Percentiles rank a stretch among this genome's conserved stretches.
These are phyloP conservation scores for Habropoda laboriosa DNA, from an alignment of 1,140 invertebrate genomes.

Conservation along the genomic window DNA sequence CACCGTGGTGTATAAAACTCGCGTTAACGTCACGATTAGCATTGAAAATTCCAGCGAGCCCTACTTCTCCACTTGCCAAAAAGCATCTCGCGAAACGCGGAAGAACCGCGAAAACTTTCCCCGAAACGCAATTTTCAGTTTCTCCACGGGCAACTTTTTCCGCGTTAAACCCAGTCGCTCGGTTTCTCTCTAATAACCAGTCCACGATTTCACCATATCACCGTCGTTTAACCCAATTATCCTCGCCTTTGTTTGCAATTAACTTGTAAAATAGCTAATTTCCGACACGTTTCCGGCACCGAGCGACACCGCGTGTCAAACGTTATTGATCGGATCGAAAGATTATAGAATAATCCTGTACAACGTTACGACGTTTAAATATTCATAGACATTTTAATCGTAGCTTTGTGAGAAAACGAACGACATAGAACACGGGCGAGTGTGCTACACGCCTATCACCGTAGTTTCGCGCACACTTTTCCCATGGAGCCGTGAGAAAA, in stretches of 20 bases:
- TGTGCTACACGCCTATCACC: background rate
- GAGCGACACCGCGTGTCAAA: background rate
- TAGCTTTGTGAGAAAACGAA: background rate
- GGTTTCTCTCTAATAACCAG: constrained; percentile 14
- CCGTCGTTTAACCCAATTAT: constrained; percentile 25
- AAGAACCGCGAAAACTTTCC: constrained; percentile 28
- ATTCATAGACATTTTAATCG: constrained; percentile 35
- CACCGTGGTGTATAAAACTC: constrained; percentile 41
- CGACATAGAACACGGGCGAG: background rate
- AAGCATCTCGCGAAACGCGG: background rate
- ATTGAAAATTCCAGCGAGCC: constrained; percentile 27
- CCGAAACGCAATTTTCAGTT: background rate
- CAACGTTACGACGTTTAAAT: constrained; percentile 19
- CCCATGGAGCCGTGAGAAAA: background rate
- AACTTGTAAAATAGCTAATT: constrained; percentile 39
- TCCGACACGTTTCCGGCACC: background rate
- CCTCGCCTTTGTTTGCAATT: constrained; percentile 15
- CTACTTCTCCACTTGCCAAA: constrained; percentile 24
- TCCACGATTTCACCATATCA: constrained; percentile 16
- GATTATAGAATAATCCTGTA: background rate
- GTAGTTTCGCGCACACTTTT: background rate
- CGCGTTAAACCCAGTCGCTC: no score
- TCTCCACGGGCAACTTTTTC: background rate
- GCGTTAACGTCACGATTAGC: constrained; percentile 41
- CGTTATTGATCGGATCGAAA: constrained; percentile 18